Percentiles rank a stretch among this genome's conserved stretches.
phyloP scores from a whole-genome alignment of 2,888 invertebrate genomes.

The Adela reaumurella region DNA sequence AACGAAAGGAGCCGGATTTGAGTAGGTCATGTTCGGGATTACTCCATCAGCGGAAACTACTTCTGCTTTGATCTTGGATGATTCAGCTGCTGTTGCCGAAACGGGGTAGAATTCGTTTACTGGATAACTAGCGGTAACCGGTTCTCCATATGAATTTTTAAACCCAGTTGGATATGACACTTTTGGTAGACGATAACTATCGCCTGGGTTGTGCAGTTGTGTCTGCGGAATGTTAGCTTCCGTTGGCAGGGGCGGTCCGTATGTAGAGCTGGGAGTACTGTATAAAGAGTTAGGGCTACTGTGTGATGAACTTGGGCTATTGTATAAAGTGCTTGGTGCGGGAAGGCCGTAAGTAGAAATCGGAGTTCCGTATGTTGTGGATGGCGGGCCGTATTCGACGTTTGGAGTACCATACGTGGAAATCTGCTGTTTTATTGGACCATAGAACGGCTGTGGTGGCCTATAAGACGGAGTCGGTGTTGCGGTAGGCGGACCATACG shows the following conservation, averaged over 20 bases:
- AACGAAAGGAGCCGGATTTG: constrained; percentile 41
- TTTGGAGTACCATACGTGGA: constrained; percentile 4
- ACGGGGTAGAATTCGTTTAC: constrained; percentile 33
- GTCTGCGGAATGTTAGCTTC: neutral
- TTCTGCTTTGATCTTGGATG: constrained; percentile 37
- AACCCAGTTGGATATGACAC: constrained; percentile 32
- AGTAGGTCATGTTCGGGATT: neutral
- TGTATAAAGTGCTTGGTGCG: neutral
- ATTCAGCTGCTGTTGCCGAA: constrained; percentile 39
- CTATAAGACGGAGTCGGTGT: constrained; percentile 25
- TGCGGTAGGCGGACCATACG: constrained; percentile 18
- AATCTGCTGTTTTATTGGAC: constrained; percentile 8
- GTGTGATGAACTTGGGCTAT: no score
- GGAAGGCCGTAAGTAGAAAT: constrained; percentile 4
- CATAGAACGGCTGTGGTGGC: constrained; percentile 17
- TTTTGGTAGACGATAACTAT: constrained; percentile 33
- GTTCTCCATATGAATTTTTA: constrained; percentile 45
- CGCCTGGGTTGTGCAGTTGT: constrained; percentile 17
- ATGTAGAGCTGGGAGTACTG: constrained; percentile 5
- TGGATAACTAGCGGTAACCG: constrained; percentile 28
- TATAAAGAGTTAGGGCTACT: neutral
- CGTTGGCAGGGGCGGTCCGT: neutral
- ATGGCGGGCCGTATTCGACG: constrained; percentile 18
- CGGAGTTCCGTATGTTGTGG: neutral
- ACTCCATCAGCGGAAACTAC: constrained; percentile 24